A percentile compares a stretch with the other conserved stretches of the same genome.
phyloP scores from a whole-genome alignment of 1,140 invertebrate species.

The Lysiphlebus fabarum region DNA sequence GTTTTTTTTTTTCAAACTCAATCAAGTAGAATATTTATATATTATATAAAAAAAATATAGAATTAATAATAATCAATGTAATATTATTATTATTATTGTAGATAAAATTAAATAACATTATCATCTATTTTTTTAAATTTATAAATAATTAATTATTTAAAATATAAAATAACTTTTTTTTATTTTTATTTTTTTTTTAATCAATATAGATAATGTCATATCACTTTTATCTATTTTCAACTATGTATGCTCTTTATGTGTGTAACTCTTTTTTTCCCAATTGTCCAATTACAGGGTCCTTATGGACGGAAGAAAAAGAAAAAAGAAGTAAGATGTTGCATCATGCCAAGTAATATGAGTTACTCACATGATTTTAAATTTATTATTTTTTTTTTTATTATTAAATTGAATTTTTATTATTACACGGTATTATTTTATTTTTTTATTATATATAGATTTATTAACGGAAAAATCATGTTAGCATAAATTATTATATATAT shows the following conservation, averaged over 20 bases:
- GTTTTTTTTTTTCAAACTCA: not conserved
- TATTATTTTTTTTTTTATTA: slow-evolving; percentile 20
- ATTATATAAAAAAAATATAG: too few species aligned
- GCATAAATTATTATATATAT: too few species aligned
- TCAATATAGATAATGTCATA: not conserved
- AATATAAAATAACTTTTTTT: not conserved
- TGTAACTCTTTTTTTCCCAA: slow-evolving; percentile 56
- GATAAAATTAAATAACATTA: not conserved
- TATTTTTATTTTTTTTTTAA: slow-evolving; percentile 19
- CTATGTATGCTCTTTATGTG: slow-evolving; percentile 53
- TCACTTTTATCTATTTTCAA: slow-evolving; percentile 30
- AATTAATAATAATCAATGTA: too few species aligned
- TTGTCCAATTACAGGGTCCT: slow-evolving; percentile 73
- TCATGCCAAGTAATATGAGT: slow-evolving; percentile 51
- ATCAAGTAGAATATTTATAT: too few species aligned
- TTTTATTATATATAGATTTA: too few species aligned
- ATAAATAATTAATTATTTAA: not conserved
- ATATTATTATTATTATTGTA: too few species aligned
- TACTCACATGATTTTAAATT: slow-evolving; percentile 21
- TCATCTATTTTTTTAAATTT: not conserved
- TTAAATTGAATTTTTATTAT: slow-evolving; percentile 11
- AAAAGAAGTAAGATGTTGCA: slow-evolving; percentile 85
- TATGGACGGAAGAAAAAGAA: slow-evolving; percentile 93
- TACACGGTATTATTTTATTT: slow-evolving; percentile 1
- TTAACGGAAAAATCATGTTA: too few species aligned